A percentile compares a stretch with the other conserved stretches of the same genome.
phyloP scores from a whole-genome alignment of 2,888 invertebrate genomes.

The Didymodactylos carnosus region DNA sequence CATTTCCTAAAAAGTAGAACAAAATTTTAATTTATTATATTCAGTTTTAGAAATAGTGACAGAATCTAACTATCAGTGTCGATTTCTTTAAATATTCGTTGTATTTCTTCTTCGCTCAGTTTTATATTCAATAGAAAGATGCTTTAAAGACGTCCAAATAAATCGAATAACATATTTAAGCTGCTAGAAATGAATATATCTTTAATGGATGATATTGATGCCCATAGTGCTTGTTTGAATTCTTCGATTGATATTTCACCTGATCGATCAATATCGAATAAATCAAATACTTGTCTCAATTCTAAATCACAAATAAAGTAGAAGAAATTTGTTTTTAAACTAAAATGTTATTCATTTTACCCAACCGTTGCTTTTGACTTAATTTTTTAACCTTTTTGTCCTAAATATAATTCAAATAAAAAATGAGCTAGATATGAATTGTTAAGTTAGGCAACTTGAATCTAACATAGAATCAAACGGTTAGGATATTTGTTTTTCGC shows the following conservation, averaged over 20 bases:
- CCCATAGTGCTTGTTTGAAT: background rate
- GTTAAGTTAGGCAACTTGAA: too few species aligned
- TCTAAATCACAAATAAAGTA: background rate
- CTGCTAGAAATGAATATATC: too few species aligned
- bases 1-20: background rate
- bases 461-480: too few species aligned
- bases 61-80: background rate
- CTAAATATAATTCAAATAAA: too few species aligned
- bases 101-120: background rate
- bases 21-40: background rate
- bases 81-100: background rate
- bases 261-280: background rate
- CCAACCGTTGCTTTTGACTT: background rate
- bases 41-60: background rate
- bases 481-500: too few species aligned
- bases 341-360: too few species aligned
- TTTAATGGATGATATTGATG: too few species aligned
- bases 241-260: background rate
- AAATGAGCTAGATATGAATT: too few species aligned
- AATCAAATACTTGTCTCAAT: background rate
- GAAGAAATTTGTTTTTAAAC: background rate
- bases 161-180: too few species aligned
- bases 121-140: background rate
- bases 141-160: too few species aligned
- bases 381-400: background rate